Base-by-base conservation (phyloP, 2,888 invertebrate genomes). In the Agrilus mali region DNA sequence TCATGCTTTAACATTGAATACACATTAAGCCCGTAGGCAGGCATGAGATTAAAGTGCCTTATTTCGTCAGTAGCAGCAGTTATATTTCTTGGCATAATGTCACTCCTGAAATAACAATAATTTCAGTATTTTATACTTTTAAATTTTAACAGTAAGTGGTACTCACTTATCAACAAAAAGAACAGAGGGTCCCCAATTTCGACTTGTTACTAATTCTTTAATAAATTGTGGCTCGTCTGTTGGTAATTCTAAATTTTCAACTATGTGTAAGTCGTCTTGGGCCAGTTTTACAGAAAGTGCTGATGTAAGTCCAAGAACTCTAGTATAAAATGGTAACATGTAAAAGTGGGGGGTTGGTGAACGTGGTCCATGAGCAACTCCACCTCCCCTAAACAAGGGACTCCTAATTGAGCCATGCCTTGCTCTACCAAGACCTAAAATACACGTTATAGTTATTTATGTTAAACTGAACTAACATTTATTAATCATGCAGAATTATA, bases 1-100 rank as follows among this genome's bases (percentile, higher is more conserved):
- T 90, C 86, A 66, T 97, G 89, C 69, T 98, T 98, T 48, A 98
- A 64, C 88, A 98, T 94, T 32, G 95, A 94, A 68, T 85, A 86
- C 0, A 95, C 93, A 71, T 98, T 98, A 13, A 98, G 72, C 58
- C 92, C 90, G 69, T 94, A 97, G 0, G 82, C 82, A 8, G 98
- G 98, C 90, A 98, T 93, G 17, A 96, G 70, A 66, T 90, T 97
- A 33, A 93, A 78, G 60, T 89, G 85, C 33, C 77, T 77, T n/a
- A 95, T 71, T 3, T 61, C 53, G 54, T 87, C 82, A 3, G 84
- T 79, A 2, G 96, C 95, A 31, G 79, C 67, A 36, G 87, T 80
- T 49, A 97, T 86, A 61, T 96, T 96, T 49, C 78, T 72, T 1
- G 96, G 88, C 72, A 92, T 87, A 40, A 84, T 70, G 59, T 96